These are phyloP conservation scores for Chloroclystis v-ata DNA, from an alignment of 2,888 invertebrate genomes.

Conservation along the genomic window DNA sequence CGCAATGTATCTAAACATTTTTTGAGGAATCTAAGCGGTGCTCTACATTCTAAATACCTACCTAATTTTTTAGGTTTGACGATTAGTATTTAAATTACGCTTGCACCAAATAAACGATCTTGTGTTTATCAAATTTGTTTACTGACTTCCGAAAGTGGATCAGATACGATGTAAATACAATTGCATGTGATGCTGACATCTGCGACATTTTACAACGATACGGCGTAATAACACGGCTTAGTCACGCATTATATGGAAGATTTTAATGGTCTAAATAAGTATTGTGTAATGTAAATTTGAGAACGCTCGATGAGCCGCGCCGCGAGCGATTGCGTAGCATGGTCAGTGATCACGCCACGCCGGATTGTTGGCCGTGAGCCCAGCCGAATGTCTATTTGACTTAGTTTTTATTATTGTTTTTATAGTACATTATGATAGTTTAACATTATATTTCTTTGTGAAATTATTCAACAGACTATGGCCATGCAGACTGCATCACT, in stretches of 20 bases:
- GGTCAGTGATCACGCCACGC: conserved; percentile 60
- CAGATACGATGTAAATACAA: no score
- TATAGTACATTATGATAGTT: not conserved
- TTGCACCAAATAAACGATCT: not conserved
- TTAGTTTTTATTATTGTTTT: conserved; percentile 29
- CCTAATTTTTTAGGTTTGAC: not conserved
- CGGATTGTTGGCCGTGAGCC: conserved; percentile 56
- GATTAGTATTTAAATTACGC: no score
- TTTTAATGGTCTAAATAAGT: not conserved
- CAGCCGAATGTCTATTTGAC: conserved; percentile 51
- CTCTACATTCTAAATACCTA: no score
- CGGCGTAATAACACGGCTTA: no score
- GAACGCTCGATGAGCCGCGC: not conserved
- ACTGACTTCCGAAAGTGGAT: not conserved
- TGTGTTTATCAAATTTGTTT: conserved; percentile 2
- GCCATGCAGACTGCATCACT: no score
- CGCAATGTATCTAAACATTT: conserved; percentile 17
- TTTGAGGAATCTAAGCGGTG: conserved; percentile 8
- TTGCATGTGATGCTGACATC: no score
- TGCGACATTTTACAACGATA: no score
- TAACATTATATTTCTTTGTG: no score
- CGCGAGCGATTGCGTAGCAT: conserved; percentile 32
- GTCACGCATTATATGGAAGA: no score
- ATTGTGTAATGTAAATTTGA: not conserved
- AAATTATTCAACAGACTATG: no score